Evolutionary conservation across 2,113 vertebrate species (phyloP).

Genomic region (Platichthys stellatus): DNA sequence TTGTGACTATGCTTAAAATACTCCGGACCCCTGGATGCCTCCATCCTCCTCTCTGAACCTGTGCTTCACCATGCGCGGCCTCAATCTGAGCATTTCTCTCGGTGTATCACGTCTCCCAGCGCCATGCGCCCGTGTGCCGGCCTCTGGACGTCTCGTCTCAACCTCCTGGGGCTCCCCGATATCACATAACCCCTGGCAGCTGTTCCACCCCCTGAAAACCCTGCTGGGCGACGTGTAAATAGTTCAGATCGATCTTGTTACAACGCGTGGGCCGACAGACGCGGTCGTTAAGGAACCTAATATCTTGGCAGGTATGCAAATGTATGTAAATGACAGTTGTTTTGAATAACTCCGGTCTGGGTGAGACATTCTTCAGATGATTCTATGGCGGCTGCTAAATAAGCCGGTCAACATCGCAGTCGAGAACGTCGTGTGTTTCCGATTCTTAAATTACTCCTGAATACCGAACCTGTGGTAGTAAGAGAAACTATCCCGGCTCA

Average conservation of each 20-base stretch:
- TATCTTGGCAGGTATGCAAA: constrained; percentile 64
- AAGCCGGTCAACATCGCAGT: constrained; percentile 23
- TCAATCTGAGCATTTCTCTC: constrained; percentile 39
- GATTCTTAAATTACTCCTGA: constrained; percentile 30
- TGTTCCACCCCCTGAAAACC: constrained; percentile 45
- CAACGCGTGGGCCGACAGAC: constrained; percentile 65
- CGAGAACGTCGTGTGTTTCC: constrained; percentile 44
- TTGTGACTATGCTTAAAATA: neutral
- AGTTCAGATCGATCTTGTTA: constrained; percentile 70
- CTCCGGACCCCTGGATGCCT: constrained; percentile 10
- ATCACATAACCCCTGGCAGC: constrained; percentile 75
- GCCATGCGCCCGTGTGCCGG: constrained; percentile 3
- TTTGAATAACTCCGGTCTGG: constrained; percentile 31
- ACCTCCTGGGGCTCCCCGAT: constrained; percentile 46
- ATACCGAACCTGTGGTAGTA: constrained; percentile 24
- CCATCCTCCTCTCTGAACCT: neutral
- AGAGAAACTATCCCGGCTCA: constrained; percentile 24
- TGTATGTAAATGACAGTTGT: constrained; percentile 68
- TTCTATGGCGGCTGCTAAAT: constrained; percentile 18
- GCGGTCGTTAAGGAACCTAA: constrained; percentile 59
- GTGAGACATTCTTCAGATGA: constrained; percentile 53
- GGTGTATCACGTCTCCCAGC: constrained; percentile 38
- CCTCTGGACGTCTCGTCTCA: constrained; percentile 17
- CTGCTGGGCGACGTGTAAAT: constrained; percentile 65
- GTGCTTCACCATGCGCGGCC: constrained; percentile 4